Evolutionary conservation across 2,113 vertebrate species (phyloP), one percentile per base, ranked within the genome.

Genomic region (Menidia beryllina): DNA sequence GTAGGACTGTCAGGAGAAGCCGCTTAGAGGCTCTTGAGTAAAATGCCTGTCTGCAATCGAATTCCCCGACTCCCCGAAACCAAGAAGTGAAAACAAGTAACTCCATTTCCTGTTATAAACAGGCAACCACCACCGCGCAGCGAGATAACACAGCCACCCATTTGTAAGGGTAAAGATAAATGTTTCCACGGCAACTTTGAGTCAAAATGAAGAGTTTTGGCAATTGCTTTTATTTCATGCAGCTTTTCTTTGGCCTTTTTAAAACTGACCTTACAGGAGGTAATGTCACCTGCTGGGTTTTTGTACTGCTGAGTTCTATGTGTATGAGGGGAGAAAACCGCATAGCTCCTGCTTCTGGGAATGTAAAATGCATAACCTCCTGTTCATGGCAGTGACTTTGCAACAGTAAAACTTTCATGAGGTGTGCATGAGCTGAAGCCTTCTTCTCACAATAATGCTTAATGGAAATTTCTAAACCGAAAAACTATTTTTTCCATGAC

Each of bases 11-110:
- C 84, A 86, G 60, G 70, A 74, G 71, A 80, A 76, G 67, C 43
- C 72, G 73, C 82, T 68, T 61, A 50, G 66, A 80, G 84, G 70
- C 36, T 76, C 57, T 39, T 5, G 49, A 72, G 72, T 83, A 75
- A 85, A 88, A 85, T 66, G 77, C 75, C 86, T 88, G 83, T 88
- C 84, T 87, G 63, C 81, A 88, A 87, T 72, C 72, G 66, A 72
- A 82, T 82, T 83, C 79, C 45, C 47, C 69, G 57, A 36, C 43
- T 81, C 59, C 30, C 67, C 6, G 72, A 84, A 69, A 83, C 57
- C 34, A 59, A 38, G 55, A 20, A 30, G 66, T 15, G 14, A 61
- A 67, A 57, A 58, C 52, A 53, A 24, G 60, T 53, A 69, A 66
- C 63, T 65, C 24, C 3, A 5, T 39, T 14, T 62, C 20, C 60